Evolutionary conservation across 2,113 vertebrate species (phyloP).

Genomic region (Gracilinanus agilis): DNA sequence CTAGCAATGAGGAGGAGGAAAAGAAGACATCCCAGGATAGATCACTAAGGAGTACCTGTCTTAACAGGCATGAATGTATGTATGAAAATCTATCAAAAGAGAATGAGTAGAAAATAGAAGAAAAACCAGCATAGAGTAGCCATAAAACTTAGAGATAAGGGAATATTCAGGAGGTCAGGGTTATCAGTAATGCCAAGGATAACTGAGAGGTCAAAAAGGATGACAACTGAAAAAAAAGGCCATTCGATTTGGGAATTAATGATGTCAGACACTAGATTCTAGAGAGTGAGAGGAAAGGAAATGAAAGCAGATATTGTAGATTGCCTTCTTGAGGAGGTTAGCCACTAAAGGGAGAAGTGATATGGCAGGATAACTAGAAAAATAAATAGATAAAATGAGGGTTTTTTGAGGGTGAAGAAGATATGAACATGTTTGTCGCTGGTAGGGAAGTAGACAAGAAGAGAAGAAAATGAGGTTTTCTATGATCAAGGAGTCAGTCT

Average conservation of each 20-base stretch:
- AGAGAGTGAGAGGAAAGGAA: neutral
- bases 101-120: neutral
- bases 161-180: neutral
- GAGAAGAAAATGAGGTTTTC: neutral
- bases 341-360: neutral
- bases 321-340: neutral
- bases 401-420: neutral
- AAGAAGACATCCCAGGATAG: neutral
- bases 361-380: neutral
- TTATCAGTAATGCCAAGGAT: neutral
- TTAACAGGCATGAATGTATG: neutral
- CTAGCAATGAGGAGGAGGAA: neutral
- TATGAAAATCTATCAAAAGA: neutral
- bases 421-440: neutral
- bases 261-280: neutral
- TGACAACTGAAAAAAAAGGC: neutral
- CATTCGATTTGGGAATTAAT: neutral
- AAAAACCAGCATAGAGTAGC: neutral
- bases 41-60: neutral
- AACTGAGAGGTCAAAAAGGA: neutral
- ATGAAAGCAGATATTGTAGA: neutral
- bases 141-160: neutral
- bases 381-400: neutral
- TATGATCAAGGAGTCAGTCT: neutral
- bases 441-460: neutral